Base-by-base conservation (phyloP, 1,140 invertebrate genomes). In the Drosophila pruinosa region DNA sequence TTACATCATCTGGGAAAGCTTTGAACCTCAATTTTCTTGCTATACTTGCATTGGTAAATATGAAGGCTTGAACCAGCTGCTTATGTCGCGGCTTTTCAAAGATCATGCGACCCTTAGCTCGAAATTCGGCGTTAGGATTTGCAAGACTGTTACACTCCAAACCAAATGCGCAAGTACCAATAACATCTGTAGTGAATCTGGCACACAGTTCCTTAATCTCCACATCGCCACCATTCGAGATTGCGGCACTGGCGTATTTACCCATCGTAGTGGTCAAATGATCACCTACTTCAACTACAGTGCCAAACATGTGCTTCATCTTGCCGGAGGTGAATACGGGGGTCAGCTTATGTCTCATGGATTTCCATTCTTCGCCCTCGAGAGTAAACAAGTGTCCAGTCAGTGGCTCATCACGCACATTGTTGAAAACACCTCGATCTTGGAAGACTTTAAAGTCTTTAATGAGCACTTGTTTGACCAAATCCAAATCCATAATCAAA, bases 151-250 rank as follows among this genome's bases (percentile, higher is more conserved):
- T 91, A 19, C 92, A 91, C 10, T 93, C 91, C 2, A 93, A 69
- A 0, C 93, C 93, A 45, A 93, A 93, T 10, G 91, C 93, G 58
- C 91, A 92, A 5, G 88, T 92, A 0, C 92, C 92, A 17, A 93
- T 93, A 0, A 93, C 90, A 83, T 95, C 94, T 36, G 94, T 94
- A 0, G 94, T 93, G 70, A 93, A 95, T 45, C 93, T 92, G 0
- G 93, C 92, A 43, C 93, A 92, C 1, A 94, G 72, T 14, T 95
- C 93, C 7, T 93, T 93, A 22, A 94, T 91, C 22, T 82, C 28
- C 92, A 93, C 41, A 93, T 92, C 78, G 93, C 93, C 5, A 93
- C 54, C 54, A 50, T 74, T 64, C 0, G 82, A 26, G 38, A 88
- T 59, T 7, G 56, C 69, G 0, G 38, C 41, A 0, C 61, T 72